These are phyloP conservation scores for Amphimedon queenslandica DNA, from an alignment of 37 sponge, comb jelly and placozoan genomes.

Conservation along the genomic window DNA sequence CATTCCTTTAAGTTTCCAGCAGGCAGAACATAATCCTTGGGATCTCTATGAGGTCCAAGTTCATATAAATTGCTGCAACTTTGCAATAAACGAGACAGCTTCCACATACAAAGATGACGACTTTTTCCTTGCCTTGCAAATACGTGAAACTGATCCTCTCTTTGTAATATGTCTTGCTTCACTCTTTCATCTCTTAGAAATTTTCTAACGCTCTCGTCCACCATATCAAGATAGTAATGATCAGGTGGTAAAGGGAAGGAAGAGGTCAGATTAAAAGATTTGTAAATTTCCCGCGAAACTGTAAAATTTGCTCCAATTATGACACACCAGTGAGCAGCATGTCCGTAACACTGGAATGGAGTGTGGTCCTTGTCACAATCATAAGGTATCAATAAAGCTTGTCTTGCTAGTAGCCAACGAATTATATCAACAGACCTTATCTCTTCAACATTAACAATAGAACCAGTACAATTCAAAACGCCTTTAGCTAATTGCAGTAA, in stretches of 20 bases:
- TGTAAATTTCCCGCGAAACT: neutral
- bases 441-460: neutral
- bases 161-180: neutral
- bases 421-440: neutral
- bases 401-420: neutral
- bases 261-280: too few species aligned
- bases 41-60: slow-evolving; percentile 11
- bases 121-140: slow-evolving; percentile 66
- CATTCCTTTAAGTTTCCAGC: slow-evolving; percentile 11
- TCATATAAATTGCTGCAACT: slow-evolving; percentile 45
- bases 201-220: neutral
- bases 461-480: slow-evolving; percentile 11
- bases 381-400: slow-evolving; percentile 45
- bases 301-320: slow-evolving; percentile 32
- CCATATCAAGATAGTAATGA: neutral
- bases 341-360: slow-evolving; percentile 45
- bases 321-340: slow-evolving; percentile 59
- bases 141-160: slow-evolving; percentile 6
- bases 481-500: slow-evolving; percentile 7
- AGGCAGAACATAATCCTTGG: slow-evolving; percentile 42
- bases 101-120: slow-evolving; percentile 46
- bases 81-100: slow-evolving; percentile 3
- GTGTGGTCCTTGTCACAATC: slow-evolving; percentile 60
- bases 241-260: too few species aligned
- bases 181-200: neutral